Evolutionary conservation across 1,140 invertebrate genomes (phyloP), one percentile per base, ranked within the genome.

Genomic region (Bombus vancouverensis): DNA sequence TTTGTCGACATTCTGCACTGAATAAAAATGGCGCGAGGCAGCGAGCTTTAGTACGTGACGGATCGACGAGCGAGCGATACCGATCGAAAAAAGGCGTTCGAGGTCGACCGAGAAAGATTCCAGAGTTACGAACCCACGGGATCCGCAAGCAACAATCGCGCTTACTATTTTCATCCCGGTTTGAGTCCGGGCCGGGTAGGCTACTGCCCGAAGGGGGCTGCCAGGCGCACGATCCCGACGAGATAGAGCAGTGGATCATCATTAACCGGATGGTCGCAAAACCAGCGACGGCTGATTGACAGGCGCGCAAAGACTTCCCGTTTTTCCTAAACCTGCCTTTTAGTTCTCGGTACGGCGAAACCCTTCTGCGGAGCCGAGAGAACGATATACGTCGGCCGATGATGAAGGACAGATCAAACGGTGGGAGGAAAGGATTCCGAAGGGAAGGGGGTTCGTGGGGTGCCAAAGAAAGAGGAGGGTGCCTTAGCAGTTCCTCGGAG

Each of bases 181-280:
- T 65, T 78, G 77, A 66, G 88, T 88, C 79, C 72, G 62, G 79
- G 62, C 13, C 18, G 32, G 32, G 78, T 37, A 32, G 70, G 53
- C 62, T 74, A 34, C 42, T 72, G 65, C n/a, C 57, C 87, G 47
- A 76, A 62, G 65, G 32, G 65, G 15, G 65, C 65, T 25, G 73
- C 73, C 70, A 77, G 87, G 47, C 85, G 80, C 73, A 68, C 72
- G 89, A 90, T 91, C 75, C 79, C 59, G 82, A 81, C 85, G 86
- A 92, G 91, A 92, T 92, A 91, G 88, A 93, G 90, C 92, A 92
- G 93, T 93, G 92, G 92, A 93, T 94, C 93, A 93, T 94, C 93
- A 93, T 94, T 94, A 94, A 92, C 91, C 91, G 89, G 92, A 90
- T 88, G 82, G 90, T 73, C 81, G 88, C 92, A 93, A 93, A 94